Conservation (phyloP, 2,113 vertebrate species). For the Lethenteron camtschaticum region DNA sequence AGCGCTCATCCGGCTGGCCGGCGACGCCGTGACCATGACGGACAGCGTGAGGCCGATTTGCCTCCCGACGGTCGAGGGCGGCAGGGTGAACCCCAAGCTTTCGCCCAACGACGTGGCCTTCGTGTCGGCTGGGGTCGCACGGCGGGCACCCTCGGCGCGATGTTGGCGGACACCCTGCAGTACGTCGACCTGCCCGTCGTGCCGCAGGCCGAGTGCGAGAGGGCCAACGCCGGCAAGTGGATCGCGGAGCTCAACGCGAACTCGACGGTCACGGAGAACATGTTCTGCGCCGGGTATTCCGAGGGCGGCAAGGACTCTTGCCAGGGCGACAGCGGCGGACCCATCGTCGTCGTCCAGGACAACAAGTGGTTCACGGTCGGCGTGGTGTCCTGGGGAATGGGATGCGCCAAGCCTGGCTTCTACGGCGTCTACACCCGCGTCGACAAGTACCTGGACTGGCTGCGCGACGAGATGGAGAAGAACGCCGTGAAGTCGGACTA, state of each 20-base stretch:
- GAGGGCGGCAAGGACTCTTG: constrained; percentile 33
- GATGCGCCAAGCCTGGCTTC: constrained; percentile 17
- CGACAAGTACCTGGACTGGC: constrained; percentile 30
- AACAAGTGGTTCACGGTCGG: constrained; percentile 26
- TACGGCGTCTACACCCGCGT: constrained; percentile 42
- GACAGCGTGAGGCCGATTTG: constrained; percentile 42
- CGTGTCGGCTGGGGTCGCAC: constrained; percentile 43
- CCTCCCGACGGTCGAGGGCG: constrained; percentile 25
- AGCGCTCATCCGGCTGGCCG: constrained; percentile 41
- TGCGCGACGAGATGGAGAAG: not conserved
- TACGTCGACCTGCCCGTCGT: constrained; percentile 24
- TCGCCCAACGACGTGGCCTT: constrained; percentile 22
- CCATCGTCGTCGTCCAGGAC: constrained; percentile 21
- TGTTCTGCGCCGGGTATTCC: constrained; percentile 58
- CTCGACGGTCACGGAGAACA: constrained; percentile 36
- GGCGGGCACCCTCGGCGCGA: not conserved
- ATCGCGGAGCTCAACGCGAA: accelerated
- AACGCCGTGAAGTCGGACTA: too few species aligned
- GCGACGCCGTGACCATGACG: constrained; percentile 27
- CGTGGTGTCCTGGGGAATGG: constrained; percentile 37
- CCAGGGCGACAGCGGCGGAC: constrained; percentile 44
- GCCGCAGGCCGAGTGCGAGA: constrained; percentile 13
- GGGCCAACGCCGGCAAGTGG: constrained; percentile 13
- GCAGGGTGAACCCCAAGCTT: constrained; percentile 14
- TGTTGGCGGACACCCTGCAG: constrained; percentile 14